These are phyloP conservation scores for Lagodon rhomboides DNA, from an alignment of 2,797 vertebrate genomes.

Conservation along the genomic window DNA sequence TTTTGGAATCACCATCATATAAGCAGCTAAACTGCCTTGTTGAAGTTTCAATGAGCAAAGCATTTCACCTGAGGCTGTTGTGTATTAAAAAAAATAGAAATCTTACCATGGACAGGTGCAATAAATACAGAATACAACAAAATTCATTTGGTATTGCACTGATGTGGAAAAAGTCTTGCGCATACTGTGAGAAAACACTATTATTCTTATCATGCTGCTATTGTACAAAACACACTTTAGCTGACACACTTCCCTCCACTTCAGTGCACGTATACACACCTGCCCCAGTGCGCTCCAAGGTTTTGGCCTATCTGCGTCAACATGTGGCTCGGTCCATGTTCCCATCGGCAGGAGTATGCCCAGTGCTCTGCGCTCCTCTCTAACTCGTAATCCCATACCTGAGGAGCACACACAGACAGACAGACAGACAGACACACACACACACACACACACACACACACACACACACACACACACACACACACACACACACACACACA, in stretches of 20 bases:
- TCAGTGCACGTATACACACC: constrained; percentile 83
- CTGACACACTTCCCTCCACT: background rate
- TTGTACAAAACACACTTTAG: background rate
- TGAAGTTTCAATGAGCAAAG: background rate
- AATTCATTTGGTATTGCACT: background rate
- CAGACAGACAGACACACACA: constrained; percentile 20
- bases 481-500: constrained; percentile 5
- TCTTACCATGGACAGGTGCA: background rate
- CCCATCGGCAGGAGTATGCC: constrained; percentile 94
- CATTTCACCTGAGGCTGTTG: background rate
- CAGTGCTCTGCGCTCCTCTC: constrained; percentile 96
- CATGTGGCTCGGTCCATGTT: constrained; percentile 94
- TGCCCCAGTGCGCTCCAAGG: constrained; percentile 97
- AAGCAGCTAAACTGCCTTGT: background rate
- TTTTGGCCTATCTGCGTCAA: constrained; percentile 98
- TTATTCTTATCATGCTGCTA: background rate
- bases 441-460: constrained; percentile 24
- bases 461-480: background rate
- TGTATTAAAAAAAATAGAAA: background rate
- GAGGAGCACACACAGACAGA: constrained; percentile 31
- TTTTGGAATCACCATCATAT: no score
- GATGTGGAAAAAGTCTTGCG: background rate
- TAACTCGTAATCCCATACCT: constrained; percentile 96
- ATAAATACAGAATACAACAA: background rate
- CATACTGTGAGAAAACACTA: background rate